Evolutionary conservation across 2,888 invertebrate genomes (phyloP).

Genomic region (Pocota personata): DNA sequence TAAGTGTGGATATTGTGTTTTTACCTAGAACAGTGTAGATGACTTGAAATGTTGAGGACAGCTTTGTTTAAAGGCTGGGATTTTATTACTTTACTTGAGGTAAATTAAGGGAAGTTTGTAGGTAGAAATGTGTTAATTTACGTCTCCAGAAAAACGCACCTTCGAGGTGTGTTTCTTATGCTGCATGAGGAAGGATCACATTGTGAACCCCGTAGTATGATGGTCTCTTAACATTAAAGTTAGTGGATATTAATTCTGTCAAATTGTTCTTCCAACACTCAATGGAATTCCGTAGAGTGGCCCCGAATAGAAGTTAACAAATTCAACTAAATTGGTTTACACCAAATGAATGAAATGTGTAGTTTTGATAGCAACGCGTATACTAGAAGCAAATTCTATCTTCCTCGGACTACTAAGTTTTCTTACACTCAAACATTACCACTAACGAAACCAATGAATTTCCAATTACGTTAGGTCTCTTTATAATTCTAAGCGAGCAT

Average conservation of each 20-base stretch:
- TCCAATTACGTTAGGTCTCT: slow-evolving; percentile 13
- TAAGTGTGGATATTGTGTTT: slow-evolving; percentile 57
- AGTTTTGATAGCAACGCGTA: neutral
- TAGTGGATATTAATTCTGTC: no score
- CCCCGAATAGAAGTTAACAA: no score
- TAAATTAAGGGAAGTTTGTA: neutral
- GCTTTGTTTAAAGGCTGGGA: neutral
- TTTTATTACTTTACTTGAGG: slow-evolving; percentile 36
- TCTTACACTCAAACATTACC: slow-evolving; percentile 28
- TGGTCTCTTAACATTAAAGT: no score
- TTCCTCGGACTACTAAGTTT: neutral
- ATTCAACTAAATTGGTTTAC: no score
- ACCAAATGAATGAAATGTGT: neutral
- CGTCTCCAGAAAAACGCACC: no score
- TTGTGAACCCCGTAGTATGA: no score
- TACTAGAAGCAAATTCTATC: neutral
- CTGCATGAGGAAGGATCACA: no score
- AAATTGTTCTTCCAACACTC: no score
- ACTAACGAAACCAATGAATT: slow-evolving; percentile 35
- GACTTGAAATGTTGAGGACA: slow-evolving; percentile 5
- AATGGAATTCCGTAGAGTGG: no score
- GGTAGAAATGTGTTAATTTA: no score
- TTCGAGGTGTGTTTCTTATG: no score
- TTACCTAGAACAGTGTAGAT: slow-evolving; percentile 30
- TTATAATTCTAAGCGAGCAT: neutral